phyloP scores from a whole-genome alignment of 2,797 vertebrate species.

The Channallabes apus region DNA sequence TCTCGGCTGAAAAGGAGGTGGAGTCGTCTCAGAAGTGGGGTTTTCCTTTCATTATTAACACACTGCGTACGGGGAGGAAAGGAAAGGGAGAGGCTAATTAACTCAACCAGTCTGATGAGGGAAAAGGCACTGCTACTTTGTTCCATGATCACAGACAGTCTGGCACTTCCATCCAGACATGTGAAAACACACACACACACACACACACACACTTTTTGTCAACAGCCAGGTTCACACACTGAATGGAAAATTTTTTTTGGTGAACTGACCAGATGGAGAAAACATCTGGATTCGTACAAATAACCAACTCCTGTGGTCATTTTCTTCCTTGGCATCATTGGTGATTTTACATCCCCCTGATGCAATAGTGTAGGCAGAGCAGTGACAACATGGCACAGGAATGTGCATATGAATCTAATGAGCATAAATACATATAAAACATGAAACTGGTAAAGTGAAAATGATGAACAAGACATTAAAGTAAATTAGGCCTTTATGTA shows the following conservation, averaged over 20 bases:
- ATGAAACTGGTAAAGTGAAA: too few relatives aligned
- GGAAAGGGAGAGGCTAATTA: constrained; percentile 43
- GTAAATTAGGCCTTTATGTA: too few relatives aligned
- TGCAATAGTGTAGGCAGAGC: not conserved
- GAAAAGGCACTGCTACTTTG: constrained; percentile 26
- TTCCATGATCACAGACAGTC: constrained; percentile 35
- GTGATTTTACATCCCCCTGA: not conserved
- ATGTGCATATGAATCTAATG: not conserved
- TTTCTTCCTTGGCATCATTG: not conserved
- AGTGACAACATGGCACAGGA: not conserved
- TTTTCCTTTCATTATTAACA: constrained; percentile 48
- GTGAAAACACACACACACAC: not conserved
- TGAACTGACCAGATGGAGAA: not conserved
- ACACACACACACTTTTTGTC: too few relatives aligned
- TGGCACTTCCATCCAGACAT: constrained; percentile 28
- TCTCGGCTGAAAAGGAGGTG: constrained; percentile 22
- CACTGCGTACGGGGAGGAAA: constrained; percentile 39
- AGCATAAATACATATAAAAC: not conserved
- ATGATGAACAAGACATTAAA: too few relatives aligned
- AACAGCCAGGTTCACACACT: not conserved
- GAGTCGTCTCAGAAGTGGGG: constrained; percentile 11
- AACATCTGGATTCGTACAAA: not conserved
- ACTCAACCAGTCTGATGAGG: constrained; percentile 25
- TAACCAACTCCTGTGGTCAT: not conserved
- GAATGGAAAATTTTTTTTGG: not conserved